Evolutionary conservation across 1,140 invertebrate genomes (phyloP), one percentile per base, ranked within the genome.

Genomic region (Gryllus bimaculatus): DNA sequence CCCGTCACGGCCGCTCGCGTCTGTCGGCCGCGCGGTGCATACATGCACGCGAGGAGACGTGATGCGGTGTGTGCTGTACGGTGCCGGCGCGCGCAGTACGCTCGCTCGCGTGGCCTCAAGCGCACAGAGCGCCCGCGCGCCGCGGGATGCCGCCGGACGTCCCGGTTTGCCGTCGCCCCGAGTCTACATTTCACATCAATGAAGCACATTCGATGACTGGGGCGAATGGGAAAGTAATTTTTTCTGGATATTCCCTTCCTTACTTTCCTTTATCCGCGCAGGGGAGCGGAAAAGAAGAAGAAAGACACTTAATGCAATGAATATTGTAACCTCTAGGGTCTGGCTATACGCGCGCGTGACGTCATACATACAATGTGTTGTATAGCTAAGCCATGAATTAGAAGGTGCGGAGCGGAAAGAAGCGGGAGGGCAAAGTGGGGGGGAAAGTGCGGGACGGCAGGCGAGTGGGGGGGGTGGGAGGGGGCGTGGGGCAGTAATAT

Each of bases 331-430:
- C 10, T 66, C 18, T 66, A 18, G 54, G n/a, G 54, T 13, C 54
- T 66, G n/a, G 54, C 54, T 66, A 66, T 18, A 13, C 10, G n/a
- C 54, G 10, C 10, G 54, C 18, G 54, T 66, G 54, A 66, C 54
- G 54, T 66, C 54, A 66, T 66, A 66, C 54, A 66, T 66, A 66
- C 54, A 66, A 66, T 66, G 54, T 66, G 54, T 66, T 66, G 54
- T 66, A 66, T 66, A 66, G 54, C 2, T 66, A 66, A 66, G 54
- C 54, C 54, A 66, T 66, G 54, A 66, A 66, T 66, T 3, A 1
- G 7, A 7, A 66, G 7, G 54, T 1, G 7, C 10, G 10, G 10
- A 18, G 10, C 18, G 10, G 7, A 10, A 7, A 18, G 54, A 7
- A 18, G 54, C 2, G 10, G 10, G 54, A 7, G 54, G 54, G 10